Percentiles rank a stretch among this genome's conserved stretches.
Conservation (phyloP, 1,140 invertebrate species). For the Dreissena polymorpha region DNA sequence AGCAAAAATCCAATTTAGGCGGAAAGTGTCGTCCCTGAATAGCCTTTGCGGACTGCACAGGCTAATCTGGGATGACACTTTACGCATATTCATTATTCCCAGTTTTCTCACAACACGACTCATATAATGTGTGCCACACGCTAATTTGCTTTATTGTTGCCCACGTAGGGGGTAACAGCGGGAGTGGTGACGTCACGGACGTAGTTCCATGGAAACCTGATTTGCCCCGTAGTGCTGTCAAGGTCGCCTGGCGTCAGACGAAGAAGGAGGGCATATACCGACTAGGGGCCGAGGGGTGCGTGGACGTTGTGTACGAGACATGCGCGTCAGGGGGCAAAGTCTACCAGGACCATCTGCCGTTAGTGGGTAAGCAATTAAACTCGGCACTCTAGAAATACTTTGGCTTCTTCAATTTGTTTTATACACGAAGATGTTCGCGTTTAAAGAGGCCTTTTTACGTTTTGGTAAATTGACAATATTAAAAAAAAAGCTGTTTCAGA, state of each 20-base stretch:
- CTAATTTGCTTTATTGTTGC: too few species aligned
- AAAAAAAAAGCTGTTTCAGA: too few species aligned
- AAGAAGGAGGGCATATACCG: conserved; percentile 86
- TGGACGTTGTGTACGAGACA: conserved; percentile 89
- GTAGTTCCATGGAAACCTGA: conserved; percentile 91
- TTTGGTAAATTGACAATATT: too few species aligned
- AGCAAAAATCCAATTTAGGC: too few species aligned
- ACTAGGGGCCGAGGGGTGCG: conserved; percentile 91
- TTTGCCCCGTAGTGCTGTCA: conserved; percentile 90
- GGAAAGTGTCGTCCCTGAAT: too few species aligned
- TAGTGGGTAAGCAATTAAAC: conserved; percentile 83
- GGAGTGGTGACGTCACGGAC: conserved; percentile 88
- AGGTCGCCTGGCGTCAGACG: conserved; percentile 84
- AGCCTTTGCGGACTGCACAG: too few species aligned
- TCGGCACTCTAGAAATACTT: not conserved
- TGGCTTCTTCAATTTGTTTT: not conserved
- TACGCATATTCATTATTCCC: too few species aligned
- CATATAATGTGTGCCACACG: too few species aligned
- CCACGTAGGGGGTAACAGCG: conserved; percentile 81
- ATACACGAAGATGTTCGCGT: not conserved
- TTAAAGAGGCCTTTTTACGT: not conserved
- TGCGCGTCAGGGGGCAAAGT: conserved; percentile 87
- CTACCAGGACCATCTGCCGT: conserved; percentile 90
- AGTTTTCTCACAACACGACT: too few species aligned
- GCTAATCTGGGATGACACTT: too few species aligned